Conservation (phyloP, 2,113 vertebrate genomes). For the Chaetodon auriga region DNA sequence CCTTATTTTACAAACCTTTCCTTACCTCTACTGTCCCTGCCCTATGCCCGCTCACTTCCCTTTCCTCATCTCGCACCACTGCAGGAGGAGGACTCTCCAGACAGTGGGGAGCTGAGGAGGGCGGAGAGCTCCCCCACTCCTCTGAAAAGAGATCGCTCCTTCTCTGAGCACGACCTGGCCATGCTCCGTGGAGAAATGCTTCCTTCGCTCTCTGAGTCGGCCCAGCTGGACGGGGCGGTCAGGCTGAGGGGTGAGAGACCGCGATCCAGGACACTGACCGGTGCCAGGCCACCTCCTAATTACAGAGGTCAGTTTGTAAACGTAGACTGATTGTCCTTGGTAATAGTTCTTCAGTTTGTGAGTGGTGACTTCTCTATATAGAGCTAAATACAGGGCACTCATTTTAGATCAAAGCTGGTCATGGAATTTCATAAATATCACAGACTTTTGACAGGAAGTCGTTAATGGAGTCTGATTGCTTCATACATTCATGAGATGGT, state of each 20-base stretch:
- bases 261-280: conserved; percentile 80
- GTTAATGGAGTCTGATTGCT: not conserved
- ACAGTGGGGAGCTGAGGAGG: conserved; percentile 72
- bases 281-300: conserved; percentile 47
- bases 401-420: not conserved
- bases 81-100: conserved; percentile 95
- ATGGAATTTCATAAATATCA: not conserved
- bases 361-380: not conserved
- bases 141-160: conserved; percentile 93
- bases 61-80: too few species aligned
- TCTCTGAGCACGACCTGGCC: conserved; percentile 93
- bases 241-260: conserved; percentile 78
- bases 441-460: not conserved
- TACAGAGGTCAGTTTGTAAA: conserved; percentile 77
- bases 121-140: conserved; percentile 78
- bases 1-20: not conserved
- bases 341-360: not conserved
- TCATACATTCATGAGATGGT: not conserved
- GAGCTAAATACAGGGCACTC: not conserved
- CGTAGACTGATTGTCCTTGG: not conserved
- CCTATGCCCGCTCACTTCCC: not conserved
- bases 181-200: conserved; percentile 86
- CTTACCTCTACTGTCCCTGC: too few species aligned
- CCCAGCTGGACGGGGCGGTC: conserved; percentile 29
- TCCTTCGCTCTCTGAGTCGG: conserved; percentile 56